Percentiles rank a stretch among this genome's conserved stretches.
These are phyloP conservation scores for Sciurus vulgaris DNA, from an alignment of 2,797 vertebrate species.

Conservation along the genomic window DNA sequence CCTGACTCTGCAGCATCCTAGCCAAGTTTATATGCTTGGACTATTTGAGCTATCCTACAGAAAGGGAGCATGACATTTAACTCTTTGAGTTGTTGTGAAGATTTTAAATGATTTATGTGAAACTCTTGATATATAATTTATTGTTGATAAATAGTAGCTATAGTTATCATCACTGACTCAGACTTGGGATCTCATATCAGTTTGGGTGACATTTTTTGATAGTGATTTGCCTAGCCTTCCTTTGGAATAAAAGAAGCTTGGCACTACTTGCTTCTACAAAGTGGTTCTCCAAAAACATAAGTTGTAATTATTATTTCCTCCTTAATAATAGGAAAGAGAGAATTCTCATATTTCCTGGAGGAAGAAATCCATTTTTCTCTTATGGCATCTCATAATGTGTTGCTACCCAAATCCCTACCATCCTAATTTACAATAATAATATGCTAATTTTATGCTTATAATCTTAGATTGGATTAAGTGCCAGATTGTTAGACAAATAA, in stretches of 20 bases:
- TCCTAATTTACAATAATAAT: conserved; percentile 69
- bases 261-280: background rate
- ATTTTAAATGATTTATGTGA: background rate
- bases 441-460: conserved; percentile 67
- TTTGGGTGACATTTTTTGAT: background rate
- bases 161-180: background rate
- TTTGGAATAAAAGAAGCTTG: conserved; percentile 10
- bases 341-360: conserved; percentile 55
- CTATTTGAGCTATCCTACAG: background rate
- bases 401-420: conserved; percentile 1
- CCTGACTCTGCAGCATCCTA: background rate
- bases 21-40: background rate
- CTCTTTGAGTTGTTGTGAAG: background rate
- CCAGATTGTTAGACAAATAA: conserved; percentile 58
- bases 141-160: background rate
- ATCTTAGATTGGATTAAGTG: conserved; percentile 39
- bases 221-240: conserved; percentile 9
- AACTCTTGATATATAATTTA: background rate
- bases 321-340: conserved; percentile 44
- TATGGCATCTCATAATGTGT: conserved; percentile 10
- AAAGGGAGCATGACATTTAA: background rate
- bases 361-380: conserved; percentile 58
- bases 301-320: conserved; percentile 27
- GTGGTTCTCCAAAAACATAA: background rate
- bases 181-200: background rate